These are phyloP conservation scores for Helicorthomorpha holstii DNA, from an alignment of 1,140 invertebrate species.

Conservation along the genomic window DNA sequence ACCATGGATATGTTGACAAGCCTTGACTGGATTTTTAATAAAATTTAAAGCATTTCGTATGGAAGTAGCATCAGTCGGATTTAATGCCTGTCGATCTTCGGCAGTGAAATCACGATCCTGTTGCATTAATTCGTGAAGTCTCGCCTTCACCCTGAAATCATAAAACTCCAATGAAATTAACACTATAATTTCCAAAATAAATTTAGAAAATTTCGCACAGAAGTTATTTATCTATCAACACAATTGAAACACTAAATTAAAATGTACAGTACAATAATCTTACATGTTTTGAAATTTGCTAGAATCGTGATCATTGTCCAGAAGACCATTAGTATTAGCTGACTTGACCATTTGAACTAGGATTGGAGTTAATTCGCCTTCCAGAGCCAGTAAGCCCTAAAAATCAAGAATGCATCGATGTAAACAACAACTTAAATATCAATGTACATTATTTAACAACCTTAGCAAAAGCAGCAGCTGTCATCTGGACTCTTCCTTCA, in stretches of 20 bases:
- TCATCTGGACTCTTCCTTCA: constrained; percentile 98
- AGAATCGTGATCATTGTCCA: constrained; percentile 95
- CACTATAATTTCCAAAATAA: too few relatives aligned
- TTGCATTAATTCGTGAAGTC: constrained; percentile 83
- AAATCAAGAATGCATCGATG: not conserved
- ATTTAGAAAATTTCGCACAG: not conserved
- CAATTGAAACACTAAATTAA: constrained; percentile 3
- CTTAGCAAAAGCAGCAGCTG: constrained; percentile 97
- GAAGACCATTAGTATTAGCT: constrained; percentile 94
- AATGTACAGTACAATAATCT: constrained; percentile 24
- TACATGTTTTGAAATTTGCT: constrained; percentile 90
- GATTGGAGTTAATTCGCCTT: constrained; percentile 96
- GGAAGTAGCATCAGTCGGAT: constrained; percentile 67
- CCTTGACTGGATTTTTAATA: constrained; percentile 88
- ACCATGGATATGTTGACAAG: constrained; percentile 74
- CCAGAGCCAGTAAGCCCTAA: constrained; percentile 72
- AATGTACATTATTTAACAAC: constrained; percentile 25
- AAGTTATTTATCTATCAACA: constrained; percentile 4
- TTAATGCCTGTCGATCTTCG: constrained; percentile 70
- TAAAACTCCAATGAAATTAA: too few relatives aligned
- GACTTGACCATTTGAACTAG: constrained; percentile 99
- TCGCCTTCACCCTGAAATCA: constrained; percentile 69
- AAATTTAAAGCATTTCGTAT: constrained; percentile 79
- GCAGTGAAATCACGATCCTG: constrained; percentile 70
- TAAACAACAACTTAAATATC: constrained; percentile 4